These are phyloP conservation scores for Drosophila robusta DNA, from an alignment of 2,888 invertebrate genomes.

Conservation along the genomic window DNA sequence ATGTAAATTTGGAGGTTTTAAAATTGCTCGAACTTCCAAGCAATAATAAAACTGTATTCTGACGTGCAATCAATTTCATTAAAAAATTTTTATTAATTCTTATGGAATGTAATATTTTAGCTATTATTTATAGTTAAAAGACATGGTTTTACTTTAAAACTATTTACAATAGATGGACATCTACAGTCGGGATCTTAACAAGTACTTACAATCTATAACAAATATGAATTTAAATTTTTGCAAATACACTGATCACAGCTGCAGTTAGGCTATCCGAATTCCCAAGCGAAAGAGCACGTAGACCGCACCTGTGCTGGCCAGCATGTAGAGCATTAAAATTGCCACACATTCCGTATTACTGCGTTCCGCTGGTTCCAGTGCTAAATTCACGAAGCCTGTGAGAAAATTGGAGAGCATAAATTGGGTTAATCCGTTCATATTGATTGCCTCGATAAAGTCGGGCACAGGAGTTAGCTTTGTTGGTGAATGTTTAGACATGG, in stretches of 20 bases:
- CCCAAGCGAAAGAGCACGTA: conserved; percentile 68
- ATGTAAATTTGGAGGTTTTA: too few relatives aligned
- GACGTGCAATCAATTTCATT: too few relatives aligned
- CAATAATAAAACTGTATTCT: too few relatives aligned
- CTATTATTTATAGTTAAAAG: too few relatives aligned
- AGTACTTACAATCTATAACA: too few relatives aligned
- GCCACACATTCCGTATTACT: conserved; percentile 85
- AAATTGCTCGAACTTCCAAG: too few relatives aligned
- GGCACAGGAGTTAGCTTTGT: conserved; percentile 35
- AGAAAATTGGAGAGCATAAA: conserved; percentile 93
- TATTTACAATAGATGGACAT: too few relatives aligned
- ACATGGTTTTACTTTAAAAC: too few relatives aligned
- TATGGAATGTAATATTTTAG: too few relatives aligned
- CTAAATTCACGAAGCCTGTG: conserved; percentile 93
- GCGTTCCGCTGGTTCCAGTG: conserved; percentile 87
- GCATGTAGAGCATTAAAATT: conserved; percentile 88
- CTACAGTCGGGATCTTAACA: too few relatives aligned
- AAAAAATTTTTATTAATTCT: too few relatives aligned
- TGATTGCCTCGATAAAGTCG: conserved; percentile 89
- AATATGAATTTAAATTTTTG: background rate
- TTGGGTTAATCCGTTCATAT: conserved; percentile 92
- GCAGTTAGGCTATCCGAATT: conserved; percentile 72
- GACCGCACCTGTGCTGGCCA: conserved; percentile 74
- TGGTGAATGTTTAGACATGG: conserved; percentile 44
- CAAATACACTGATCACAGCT: conserved; percentile 1